Evolutionary conservation across 2,113 vertebrate genomes (phyloP), one percentile per base, ranked within the genome.

Genomic region (Trinectes maculatus): DNA sequence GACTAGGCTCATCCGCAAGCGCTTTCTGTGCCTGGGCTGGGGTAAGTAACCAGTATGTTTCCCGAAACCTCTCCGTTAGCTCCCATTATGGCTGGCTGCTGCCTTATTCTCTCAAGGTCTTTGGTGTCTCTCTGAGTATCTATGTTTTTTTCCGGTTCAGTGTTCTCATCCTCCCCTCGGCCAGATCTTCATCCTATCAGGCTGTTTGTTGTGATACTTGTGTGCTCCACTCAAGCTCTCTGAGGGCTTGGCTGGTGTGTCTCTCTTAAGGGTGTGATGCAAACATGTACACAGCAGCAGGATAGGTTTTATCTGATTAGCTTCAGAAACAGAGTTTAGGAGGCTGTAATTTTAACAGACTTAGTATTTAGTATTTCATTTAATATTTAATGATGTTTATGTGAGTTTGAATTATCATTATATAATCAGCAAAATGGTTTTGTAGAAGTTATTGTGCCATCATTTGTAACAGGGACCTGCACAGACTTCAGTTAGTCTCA

Each of bases 21-120:
- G 98, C 49, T 99, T 99, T 87, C 90, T 99, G 81, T 99, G 98
- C 90, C 94, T 99, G 85, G 98, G 98, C 90, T 99, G 98, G 98
- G 98, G 98, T 99, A 91, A 83, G 87, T 43, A 33, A 95, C 94
- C 87, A 57, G 9, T 34, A 42, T 57, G 49, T 70, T 56, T 52
- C 39, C 25, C 37, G 37, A 26, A 60, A 71, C 64, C 34, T 74
- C 55, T 63, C 43, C 46, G 47, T 72, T 70, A 71, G 75, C 49
- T 85, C 16, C 61, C 57, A 48, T 68, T 43, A 62, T 80, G 48
- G 49, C 22, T 63, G 36, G 26, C 51, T 61, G 54, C 71, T 77
- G 64, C 70, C 56, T 60, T 77, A 71, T 80, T 64, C 56, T 84
- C 36, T 31, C 68, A 74, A 42, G 57, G 51, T 76, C 48, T 66